Conservation (phyloP, 1,140 invertebrate genomes). For the Heterodera schachtii region DNA sequence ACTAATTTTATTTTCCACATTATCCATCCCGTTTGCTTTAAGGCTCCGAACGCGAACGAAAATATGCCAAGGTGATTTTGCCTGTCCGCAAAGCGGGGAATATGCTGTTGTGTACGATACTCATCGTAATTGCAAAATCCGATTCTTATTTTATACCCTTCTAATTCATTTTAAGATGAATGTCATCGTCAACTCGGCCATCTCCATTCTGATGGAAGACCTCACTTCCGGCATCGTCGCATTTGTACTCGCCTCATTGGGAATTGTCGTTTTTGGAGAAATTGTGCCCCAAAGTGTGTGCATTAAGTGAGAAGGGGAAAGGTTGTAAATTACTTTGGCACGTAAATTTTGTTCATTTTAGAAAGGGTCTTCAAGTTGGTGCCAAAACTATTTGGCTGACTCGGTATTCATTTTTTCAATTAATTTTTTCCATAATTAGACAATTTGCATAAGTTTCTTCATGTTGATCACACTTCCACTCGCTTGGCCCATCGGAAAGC, state of each 20-base stretch:
- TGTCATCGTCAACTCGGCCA: constrained; percentile 69
- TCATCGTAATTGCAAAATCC: constrained; percentile 66
- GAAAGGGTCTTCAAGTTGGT: constrained; percentile 91
- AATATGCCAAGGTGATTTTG: constrained; percentile 57
- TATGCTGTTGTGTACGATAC: constrained; percentile 55
- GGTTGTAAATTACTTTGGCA: not conserved
- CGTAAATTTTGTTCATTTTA: constrained; percentile 33
- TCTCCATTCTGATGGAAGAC: constrained; percentile 67
- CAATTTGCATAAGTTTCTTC: constrained; percentile 71
- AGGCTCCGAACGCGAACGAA: constrained; percentile 55
- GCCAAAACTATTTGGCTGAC: constrained; percentile 91
- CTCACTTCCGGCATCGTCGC: constrained; percentile 68
- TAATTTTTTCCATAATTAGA: too few species aligned
- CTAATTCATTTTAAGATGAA: constrained; percentile 9
- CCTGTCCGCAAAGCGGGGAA: constrained; percentile 57
- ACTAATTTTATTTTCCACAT: not conserved
- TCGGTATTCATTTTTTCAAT: constrained; percentile 67
- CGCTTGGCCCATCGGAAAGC: constrained; percentile 84
- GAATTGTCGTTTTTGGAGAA: constrained; percentile 71
- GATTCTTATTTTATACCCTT: not conserved
- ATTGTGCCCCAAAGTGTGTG: constrained; percentile 71
- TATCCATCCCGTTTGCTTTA: constrained; percentile 19
- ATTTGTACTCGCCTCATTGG: constrained; percentile 68
- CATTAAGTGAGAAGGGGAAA: constrained; percentile 61
- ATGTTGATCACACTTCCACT: constrained; percentile 91